A percentile compares a stretch with the other conserved stretches of the same genome.
Conservation (phyloP, 1,140 invertebrate species). For the Lasioglossum baleicum region DNA sequence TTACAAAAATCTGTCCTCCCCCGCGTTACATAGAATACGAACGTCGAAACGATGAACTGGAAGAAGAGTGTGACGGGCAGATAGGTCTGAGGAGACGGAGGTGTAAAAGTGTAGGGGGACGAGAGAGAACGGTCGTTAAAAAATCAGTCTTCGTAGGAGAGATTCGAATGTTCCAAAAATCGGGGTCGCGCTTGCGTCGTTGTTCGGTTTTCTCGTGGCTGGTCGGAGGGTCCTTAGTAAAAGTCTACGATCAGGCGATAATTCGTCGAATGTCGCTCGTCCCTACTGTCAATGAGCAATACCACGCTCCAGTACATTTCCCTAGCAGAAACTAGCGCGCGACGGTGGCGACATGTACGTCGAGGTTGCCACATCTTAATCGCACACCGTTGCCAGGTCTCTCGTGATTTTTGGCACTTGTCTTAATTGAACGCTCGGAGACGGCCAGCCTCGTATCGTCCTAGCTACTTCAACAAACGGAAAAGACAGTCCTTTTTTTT, state of each 20-base stretch:
- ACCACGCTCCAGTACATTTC: too few relatives aligned
- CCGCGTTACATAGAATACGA: slow-evolving; percentile 45
- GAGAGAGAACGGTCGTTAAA: slow-evolving; percentile 58
- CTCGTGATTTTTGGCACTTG: slow-evolving; percentile 58
- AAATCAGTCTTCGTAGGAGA: slow-evolving; percentile 75
- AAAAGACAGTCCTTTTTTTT: background rate
- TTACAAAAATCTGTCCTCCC: background rate
- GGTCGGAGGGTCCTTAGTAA: background rate
- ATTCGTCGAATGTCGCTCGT: background rate
- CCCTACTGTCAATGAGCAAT: background rate
- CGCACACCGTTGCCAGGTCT: too few relatives aligned
- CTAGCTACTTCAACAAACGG: background rate
- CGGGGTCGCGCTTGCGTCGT: slow-evolving; percentile 66
- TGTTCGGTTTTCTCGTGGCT: slow-evolving; percentile 56
- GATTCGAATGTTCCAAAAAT: slow-evolving; percentile 62
- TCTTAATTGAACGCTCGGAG: slow-evolving; percentile 10
- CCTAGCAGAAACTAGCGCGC: too few relatives aligned
- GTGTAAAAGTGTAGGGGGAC: too few relatives aligned
- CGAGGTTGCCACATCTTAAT: too few relatives aligned
- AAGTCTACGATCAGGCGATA: background rate
- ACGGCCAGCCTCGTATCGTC: background rate
- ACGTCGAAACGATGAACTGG: slow-evolving; percentile 40
- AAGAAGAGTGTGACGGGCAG: too few relatives aligned
- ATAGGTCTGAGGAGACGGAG: too few relatives aligned
- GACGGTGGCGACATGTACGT: too few relatives aligned